Conservation (phyloP, 1,140 invertebrate species). For the Diorhabda carinulata region DNA sequence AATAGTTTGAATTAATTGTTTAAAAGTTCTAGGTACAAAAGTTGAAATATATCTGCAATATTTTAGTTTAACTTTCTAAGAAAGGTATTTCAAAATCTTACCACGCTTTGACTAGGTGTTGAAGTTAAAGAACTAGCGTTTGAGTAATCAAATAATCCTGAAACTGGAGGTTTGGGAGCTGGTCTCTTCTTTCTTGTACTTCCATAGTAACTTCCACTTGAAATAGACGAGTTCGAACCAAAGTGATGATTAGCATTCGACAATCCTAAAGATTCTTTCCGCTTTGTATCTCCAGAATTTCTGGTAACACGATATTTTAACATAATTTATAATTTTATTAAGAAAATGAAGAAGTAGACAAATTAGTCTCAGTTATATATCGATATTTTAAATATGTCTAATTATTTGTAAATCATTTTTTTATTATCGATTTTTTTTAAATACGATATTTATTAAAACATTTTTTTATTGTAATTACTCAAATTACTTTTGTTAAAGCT, state of each 20-base stretch:
- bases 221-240: constrained; percentile 42
- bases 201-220: constrained; percentile 28
- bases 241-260: constrained; percentile 12
- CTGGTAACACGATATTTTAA: constrained; percentile 43
- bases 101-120: constrained; percentile 46
- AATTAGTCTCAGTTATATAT: no score
- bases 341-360: no score
- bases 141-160: constrained; percentile 27
- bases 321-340: constrained; percentile 26
- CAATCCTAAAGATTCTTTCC: constrained; percentile 18
- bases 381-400: no score
- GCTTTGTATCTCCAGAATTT: constrained; percentile 45
- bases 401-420: no score
- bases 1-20: no score
- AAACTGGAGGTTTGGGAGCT: constrained; percentile 64
- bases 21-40: no score
- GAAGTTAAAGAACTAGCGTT: constrained; percentile 37
- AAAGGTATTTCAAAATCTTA: constrained; percentile 35
- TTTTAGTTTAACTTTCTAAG: not conserved
- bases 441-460: no score
- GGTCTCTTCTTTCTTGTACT: constrained; percentile 63
- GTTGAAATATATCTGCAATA: no score
- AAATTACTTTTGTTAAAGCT: no score
- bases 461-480: no score
- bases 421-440: no score